phyloP scores from a whole-genome alignment of 1,140 invertebrate genomes.

The Magallana ariakensis region DNA sequence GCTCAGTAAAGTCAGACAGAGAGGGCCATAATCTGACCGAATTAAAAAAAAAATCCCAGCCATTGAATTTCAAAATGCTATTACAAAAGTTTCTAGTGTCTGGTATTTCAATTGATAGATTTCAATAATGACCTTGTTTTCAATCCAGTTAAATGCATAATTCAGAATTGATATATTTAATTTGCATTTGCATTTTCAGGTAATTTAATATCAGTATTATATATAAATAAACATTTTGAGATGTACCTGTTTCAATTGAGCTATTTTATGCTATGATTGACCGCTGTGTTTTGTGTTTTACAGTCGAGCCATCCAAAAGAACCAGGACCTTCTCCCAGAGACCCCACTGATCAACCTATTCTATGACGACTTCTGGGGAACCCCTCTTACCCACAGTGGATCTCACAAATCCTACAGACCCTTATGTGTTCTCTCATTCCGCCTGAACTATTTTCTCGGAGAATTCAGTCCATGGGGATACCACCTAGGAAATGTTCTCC shows the following conservation, averaged over 20 bases:
- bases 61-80: too few species aligned
- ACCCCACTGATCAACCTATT: constrained; percentile 95
- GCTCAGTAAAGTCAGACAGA: neutral
- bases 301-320: constrained; percentile 92
- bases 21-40: neutral
- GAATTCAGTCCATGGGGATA: constrained; percentile 80
- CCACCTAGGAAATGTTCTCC: constrained; percentile 80
- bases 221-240: too few species aligned
- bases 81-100: too few species aligned
- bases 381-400: constrained; percentile 95
- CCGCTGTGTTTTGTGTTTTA: constrained; percentile 45
- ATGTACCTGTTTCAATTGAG: too few species aligned
- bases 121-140: too few species aligned
- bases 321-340: constrained; percentile 93
- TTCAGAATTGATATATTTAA: too few species aligned
- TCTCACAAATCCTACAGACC: constrained; percentile 97
- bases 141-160: too few species aligned
- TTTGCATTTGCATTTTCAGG: too few species aligned
- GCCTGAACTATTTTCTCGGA: constrained; percentile 86
- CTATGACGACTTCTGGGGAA: constrained; percentile 98
- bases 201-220: too few species aligned
- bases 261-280: too few species aligned
- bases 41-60: too few species aligned
- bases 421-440: constrained; percentile 94
- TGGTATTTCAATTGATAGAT: too few species aligned